Conservation (phyloP, 1,140 invertebrate species). For the Pogonomyrmex barbatus region DNA sequence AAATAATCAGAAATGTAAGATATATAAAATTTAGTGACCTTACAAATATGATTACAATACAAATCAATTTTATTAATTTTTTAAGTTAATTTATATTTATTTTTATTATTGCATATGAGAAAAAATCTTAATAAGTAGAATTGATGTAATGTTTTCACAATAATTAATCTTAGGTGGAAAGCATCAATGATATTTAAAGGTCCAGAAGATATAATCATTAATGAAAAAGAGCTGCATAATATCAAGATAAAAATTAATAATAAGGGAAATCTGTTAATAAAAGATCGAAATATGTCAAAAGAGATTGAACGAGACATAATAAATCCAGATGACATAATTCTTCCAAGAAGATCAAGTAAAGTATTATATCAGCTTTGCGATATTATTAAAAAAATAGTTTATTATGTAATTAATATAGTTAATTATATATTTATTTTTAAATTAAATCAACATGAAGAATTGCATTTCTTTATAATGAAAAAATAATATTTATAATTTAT, state of each 20-base stretch:
- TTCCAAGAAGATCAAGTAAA: constrained; percentile 13
- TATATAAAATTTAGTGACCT: background rate
- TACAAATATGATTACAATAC: background rate
- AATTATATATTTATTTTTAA: background rate
- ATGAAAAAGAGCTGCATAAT: background rate
- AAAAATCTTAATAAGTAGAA: background rate
- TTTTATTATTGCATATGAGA: background rate
- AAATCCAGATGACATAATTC: background rate
- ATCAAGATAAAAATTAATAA: background rate
- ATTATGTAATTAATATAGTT: background rate
- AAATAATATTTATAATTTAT: background rate
- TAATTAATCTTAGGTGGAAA: background rate
- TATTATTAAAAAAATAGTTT: background rate
- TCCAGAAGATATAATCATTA: background rate
- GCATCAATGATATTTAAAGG: background rate
- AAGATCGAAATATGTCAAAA: background rate
- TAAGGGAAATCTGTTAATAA: background rate
- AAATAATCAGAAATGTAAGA: background rate
- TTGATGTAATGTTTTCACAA: background rate
- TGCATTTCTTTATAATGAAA: background rate
- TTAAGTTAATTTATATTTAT: background rate
- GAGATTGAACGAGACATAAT: background rate
- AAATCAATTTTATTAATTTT: background rate
- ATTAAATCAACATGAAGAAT: background rate
- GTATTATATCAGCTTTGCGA: background rate